These are phyloP conservation scores for Adelosebastes latens DNA, from an alignment of 2,797 vertebrate genomes.

Conservation along the genomic window DNA sequence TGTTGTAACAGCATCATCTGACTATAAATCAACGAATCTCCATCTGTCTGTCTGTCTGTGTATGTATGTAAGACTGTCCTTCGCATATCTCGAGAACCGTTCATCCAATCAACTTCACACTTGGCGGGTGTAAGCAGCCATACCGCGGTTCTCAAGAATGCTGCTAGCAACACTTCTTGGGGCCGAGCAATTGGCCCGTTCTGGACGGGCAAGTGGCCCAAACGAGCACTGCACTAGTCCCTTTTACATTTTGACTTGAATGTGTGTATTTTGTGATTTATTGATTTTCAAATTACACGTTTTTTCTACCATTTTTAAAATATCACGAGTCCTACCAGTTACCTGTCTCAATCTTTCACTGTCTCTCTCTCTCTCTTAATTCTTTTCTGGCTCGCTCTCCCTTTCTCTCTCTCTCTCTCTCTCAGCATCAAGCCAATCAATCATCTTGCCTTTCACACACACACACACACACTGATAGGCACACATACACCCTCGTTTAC, in stretches of 20 bases:
- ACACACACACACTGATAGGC: neutral
- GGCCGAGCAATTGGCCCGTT: too few species aligned
- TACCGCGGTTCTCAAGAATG: too few species aligned
- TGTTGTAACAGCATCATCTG: too few species aligned
- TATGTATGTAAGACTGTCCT: too few species aligned
- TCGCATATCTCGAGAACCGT: too few species aligned
- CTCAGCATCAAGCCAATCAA: slow-evolving; percentile 37
- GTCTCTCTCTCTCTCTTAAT: neutral
- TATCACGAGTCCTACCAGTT: neutral
- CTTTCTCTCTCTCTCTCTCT: neutral
- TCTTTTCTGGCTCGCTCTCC: neutral
- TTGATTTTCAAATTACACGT: neutral
- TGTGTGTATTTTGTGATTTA: neutral
- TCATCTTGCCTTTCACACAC: slow-evolving; percentile 25
- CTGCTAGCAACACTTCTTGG: too few species aligned
- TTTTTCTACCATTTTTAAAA: neutral
- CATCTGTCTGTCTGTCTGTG: too few species aligned
- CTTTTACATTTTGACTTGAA: neutral
- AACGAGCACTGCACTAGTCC: too few species aligned
- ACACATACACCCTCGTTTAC: slow-evolving; percentile 5
- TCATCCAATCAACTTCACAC: too few species aligned
- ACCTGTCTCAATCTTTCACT: neutral
- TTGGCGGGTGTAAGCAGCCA: too few species aligned
- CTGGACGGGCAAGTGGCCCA: too few species aligned
- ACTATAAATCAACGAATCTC: too few species aligned